Conservation (phyloP, 2,113 vertebrate species). For the Actenoides lindsayi region DNA sequence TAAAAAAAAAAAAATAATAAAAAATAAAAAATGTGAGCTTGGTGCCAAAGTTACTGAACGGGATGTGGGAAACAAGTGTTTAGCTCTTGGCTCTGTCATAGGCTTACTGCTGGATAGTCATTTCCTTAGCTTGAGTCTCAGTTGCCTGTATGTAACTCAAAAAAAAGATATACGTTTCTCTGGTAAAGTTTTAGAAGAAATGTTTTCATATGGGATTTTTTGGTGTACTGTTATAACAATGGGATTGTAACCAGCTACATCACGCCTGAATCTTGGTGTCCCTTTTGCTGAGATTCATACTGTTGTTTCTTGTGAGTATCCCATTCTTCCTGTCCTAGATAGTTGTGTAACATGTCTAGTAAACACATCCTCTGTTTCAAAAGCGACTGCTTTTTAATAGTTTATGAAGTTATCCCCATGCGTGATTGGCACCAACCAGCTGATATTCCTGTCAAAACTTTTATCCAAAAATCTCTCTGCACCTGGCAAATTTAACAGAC, state of each 20-base stretch:
- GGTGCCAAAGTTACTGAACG: not conserved
- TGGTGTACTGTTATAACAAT: not conserved
- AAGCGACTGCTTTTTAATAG: not conserved
- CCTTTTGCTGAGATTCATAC: not conserved
- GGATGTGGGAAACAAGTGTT: not conserved
- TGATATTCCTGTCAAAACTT: slow-evolving; percentile 19
- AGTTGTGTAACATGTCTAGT: not conserved
- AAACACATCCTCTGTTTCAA: not conserved
- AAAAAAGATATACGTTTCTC: not conserved
- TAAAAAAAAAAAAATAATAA: not conserved
- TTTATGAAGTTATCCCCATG: not conserved
- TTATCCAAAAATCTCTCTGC: not conserved
- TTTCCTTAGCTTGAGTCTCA: not conserved
- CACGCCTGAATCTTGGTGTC: not conserved
- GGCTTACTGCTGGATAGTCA: not conserved
- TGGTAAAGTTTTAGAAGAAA: not conserved
- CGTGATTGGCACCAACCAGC: slow-evolving; percentile 1
- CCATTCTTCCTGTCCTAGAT: not conserved
- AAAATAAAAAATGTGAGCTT: not conserved
- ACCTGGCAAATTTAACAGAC: not conserved
- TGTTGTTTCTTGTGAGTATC: not conserved
- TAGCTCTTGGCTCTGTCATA: not conserved
- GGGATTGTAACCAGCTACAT: not conserved
- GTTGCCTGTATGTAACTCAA: not conserved
- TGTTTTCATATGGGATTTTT: not conserved